phyloP scores from a whole-genome alignment of 2,797 vertebrate genomes.

The Semotilus atromaculatus region DNA sequence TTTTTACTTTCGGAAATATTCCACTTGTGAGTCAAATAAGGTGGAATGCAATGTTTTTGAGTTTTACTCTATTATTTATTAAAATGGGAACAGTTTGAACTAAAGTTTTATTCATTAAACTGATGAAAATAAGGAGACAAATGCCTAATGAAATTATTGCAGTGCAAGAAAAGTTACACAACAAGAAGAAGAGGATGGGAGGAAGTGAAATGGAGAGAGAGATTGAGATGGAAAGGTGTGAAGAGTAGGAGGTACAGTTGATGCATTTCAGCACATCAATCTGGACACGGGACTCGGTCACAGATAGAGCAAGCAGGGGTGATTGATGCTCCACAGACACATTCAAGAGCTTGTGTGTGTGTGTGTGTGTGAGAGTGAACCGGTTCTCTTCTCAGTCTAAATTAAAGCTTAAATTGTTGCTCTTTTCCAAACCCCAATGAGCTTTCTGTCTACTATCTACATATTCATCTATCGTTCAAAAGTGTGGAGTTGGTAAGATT shows the following conservation, averaged over 20 bases:
- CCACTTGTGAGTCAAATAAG: background rate
- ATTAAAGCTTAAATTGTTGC: background rate
- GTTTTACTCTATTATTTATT: background rate
- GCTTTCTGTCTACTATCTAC: background rate
- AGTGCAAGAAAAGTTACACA: too few species aligned
- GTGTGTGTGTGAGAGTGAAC: background rate
- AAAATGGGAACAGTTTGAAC: background rate
- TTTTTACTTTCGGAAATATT: background rate
- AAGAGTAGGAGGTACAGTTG: background rate
- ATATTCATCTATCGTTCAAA: too few species aligned
- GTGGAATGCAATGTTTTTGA: background rate
- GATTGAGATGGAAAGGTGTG: background rate
- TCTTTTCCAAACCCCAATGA: background rate
- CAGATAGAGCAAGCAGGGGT: background rate
- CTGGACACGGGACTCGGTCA: background rate
- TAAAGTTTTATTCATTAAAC: background rate
- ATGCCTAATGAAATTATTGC: background rate
- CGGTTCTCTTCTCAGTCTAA: background rate
- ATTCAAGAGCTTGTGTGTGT: background rate
- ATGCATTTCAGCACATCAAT: slow-evolving; percentile 11
- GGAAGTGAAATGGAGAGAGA: background rate
- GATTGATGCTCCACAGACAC: slow-evolving; percentile 5
- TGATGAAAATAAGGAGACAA: background rate
- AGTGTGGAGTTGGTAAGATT: background rate
- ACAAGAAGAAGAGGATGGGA: background rate